phyloP scores from a whole-genome alignment of 2,113 vertebrate genomes.

The Otolemur garnettii region DNA sequence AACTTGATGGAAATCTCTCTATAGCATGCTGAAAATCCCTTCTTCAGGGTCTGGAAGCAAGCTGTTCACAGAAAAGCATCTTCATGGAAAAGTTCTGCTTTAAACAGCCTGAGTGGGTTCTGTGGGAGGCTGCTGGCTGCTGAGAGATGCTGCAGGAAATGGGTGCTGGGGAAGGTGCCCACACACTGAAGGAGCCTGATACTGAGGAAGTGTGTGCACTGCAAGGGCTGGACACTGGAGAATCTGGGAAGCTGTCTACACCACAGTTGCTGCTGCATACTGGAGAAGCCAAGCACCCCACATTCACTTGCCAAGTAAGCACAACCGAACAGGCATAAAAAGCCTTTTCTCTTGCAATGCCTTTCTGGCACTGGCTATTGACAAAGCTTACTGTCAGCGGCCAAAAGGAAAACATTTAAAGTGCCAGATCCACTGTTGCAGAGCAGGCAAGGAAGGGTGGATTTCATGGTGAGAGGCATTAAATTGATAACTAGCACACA shows the following conservation, averaged over 20 bases:
- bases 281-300: neutral
- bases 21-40: neutral
- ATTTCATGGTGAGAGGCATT: neutral
- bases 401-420: neutral
- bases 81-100: neutral
- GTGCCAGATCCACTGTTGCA: neutral
- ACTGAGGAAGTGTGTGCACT: neutral
- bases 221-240: neutral
- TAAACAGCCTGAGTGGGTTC: neutral
- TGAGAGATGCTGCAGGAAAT: neutral
- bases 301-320: neutral
- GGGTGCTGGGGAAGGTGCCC: rapidly evolving
- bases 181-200: neutral
- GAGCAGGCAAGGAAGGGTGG: neutral
- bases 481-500: neutral
- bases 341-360: neutral
- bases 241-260: neutral
- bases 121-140: neutral
- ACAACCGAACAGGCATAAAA: neutral
- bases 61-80: neutral
- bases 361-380: neutral
- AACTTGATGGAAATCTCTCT: neutral
- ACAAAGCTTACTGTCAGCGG: neutral
- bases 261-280: neutral
- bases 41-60: neutral